Conservation (phyloP, 2,888 invertebrate genomes). For the Habroteleia sp. region DNA sequence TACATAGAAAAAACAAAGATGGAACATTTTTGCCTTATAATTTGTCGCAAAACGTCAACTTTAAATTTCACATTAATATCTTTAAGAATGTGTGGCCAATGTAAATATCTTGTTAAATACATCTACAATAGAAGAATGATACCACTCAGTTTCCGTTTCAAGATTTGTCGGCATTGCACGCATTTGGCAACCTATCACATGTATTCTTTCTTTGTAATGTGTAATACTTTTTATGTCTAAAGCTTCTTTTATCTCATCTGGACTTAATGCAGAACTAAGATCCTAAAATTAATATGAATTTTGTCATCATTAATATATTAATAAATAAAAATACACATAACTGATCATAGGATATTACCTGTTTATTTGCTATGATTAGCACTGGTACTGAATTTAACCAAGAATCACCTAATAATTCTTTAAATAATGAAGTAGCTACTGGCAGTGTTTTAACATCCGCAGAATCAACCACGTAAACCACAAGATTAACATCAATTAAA, state of each 20-base stretch:
- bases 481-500: conserved; percentile 80
- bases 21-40: conserved; percentile 3
- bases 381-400: conserved; percentile 78
- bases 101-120: conserved; percentile 74
- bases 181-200: conserved; percentile 76
- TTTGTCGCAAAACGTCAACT: too few relatives aligned
- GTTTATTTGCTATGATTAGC: conserved; percentile 80
- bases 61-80: too few relatives aligned
- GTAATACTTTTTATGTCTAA: conserved; percentile 78
- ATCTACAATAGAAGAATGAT: conserved; percentile 71
- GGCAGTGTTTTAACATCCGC: conserved; percentile 75
- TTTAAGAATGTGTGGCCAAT: conserved; percentile 64
- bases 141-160: conserved; percentile 63
- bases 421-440: conserved; percentile 75
- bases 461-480: conserved; percentile 80
- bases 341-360: conserved; percentile 71
- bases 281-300: conserved; percentile 69
- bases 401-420: conserved; percentile 78
- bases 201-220: conserved; percentile 77
- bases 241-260: conserved; percentile 77
- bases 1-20: conserved; percentile 3
- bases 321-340: background rate
- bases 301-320: too few relatives aligned
- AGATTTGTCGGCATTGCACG: conserved; percentile 68
- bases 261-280: conserved; percentile 73